Evolutionary conservation across 2,888 invertebrate species (phyloP), one percentile per base, ranked within the genome.

Genomic region (Cryptophagus acutangulus): DNA sequence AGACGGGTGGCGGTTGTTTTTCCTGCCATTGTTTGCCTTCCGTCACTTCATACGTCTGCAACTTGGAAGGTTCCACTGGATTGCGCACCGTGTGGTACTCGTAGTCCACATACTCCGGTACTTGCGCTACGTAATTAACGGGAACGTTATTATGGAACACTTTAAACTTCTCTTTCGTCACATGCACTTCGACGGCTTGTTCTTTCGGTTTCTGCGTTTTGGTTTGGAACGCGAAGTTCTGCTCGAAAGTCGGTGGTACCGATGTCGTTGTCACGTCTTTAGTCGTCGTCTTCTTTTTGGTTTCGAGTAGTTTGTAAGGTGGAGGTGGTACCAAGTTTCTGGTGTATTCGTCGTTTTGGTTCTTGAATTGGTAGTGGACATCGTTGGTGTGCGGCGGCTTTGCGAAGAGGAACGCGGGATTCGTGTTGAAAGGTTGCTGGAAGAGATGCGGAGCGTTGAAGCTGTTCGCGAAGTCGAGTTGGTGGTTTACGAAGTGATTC

Each of bases 291-390:
- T 50, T 47, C 17, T 43, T 25, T 38, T 50, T 48, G 2, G 37
- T 26, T 5, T 40, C 40, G 15, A 47, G 48, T 24, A 48, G 29
- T 29, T 44, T 43, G 3, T 40, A 31, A n/a, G 51, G 52, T 13
- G 75, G 77, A 1, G 77, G 74, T 5, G 53, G 77, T 59, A 55
- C 71, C 54, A 62, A 66, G 61, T 64, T 75, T 66, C 55, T 69
- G 51, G 61, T 74, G 38, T 59, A 71, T 9, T 69, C 70, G 33
- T 70, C 67, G 25, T 62, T 64, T 41, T 62, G 61, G 12, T 49
- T 50, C 35, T 55, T 51, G 29, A 29, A 37, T 3, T 15, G 14
- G 29, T 53, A 61, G 30, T 54, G 52, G 33, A 53, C 40, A 9
- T 59, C 56, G 15, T 62, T 61, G 33, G 47, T 58, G 51, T 56